Conservation (phyloP, 2,888 invertebrate species). For the Plusia festucae region DNA sequence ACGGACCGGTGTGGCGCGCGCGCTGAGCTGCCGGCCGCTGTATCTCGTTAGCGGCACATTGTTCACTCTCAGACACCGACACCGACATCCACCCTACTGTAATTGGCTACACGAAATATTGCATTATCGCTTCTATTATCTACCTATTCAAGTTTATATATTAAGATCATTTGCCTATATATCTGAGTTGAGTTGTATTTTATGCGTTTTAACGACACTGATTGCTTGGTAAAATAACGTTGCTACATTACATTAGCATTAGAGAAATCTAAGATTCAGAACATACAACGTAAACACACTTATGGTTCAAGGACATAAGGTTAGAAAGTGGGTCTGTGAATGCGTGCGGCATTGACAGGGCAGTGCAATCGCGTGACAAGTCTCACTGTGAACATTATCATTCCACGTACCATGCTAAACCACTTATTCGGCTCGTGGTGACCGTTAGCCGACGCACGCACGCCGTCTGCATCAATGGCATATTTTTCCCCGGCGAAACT, state of each 20-base stretch:
- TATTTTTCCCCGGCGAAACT: slow-evolving; percentile 87
- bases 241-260: slow-evolving; percentile 19
- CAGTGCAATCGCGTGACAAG: slow-evolving; percentile 81
- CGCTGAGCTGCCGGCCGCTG: slow-evolving; percentile 51
- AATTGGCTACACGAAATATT: slow-evolving; percentile 60
- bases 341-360: slow-evolving; percentile 76
- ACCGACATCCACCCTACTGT: slow-evolving; percentile 57
- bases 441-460: slow-evolving; percentile 88
- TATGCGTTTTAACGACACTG: slow-evolving; percentile 24
- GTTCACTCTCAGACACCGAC: slow-evolving; percentile 66
- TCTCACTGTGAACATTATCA: slow-evolving; percentile 83
- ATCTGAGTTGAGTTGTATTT: slow-evolving; percentile 1
- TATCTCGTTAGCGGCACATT: slow-evolving; percentile 79
- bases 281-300: slow-evolving; percentile 39
- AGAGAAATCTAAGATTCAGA: slow-evolving; percentile 30
- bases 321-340: slow-evolving; percentile 82
- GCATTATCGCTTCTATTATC: slow-evolving; percentile 49
- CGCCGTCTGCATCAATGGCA: slow-evolving; percentile 87
- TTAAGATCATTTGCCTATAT: slow-evolving; percentile 39
- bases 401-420: slow-evolving; percentile 86
- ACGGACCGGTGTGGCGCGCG: slow-evolving; percentile 60
- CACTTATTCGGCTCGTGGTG: slow-evolving; percentile 86
- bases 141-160: slow-evolving; percentile 39
- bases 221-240: background rate
- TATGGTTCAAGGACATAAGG: slow-evolving; percentile 77